These are phyloP conservation scores for Drosophila austrosaltans DNA, from an alignment of 2,888 invertebrate species.

Conservation along the genomic window DNA sequence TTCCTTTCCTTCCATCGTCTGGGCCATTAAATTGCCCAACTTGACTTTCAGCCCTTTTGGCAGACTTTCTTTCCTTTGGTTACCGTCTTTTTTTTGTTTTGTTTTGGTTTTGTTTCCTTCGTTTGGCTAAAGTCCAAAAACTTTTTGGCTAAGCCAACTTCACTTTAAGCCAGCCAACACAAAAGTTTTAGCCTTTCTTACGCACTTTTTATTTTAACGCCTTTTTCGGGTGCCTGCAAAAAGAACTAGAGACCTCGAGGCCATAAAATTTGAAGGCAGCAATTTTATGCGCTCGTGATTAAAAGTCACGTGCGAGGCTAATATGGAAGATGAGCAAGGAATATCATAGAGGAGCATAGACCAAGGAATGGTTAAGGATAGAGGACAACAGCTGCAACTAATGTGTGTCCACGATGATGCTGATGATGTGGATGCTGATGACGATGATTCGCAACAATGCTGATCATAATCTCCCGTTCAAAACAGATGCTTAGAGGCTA, in stretches of 20 bases:
- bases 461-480: conserved; percentile 61
- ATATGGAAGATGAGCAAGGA: conserved; percentile 24
- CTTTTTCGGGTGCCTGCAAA: conserved; percentile 29
- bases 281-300: conserved; percentile 78
- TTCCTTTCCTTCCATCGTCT: conserved; percentile 18
- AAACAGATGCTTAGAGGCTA: conserved; percentile 55
- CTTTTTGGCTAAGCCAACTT: conserved; percentile 56
- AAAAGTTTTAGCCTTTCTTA: conserved; percentile 45
- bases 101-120: not conserved
- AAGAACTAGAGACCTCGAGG: conserved; percentile 34
- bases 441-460: conserved; percentile 56
- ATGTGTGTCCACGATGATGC: conserved; percentile 47
- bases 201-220: conserved; percentile 40
- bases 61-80: conserved; percentile 37
- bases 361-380: too few relatives aligned
- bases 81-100: conserved; percentile 7
- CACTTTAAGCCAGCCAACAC: conserved; percentile 48
- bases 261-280: conserved; percentile 54
- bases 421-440: conserved; percentile 15
- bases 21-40: conserved; percentile 26
- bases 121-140: conserved; percentile 37
- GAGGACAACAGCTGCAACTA: conserved; percentile 57
- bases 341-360: too few relatives aligned
- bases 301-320: conserved; percentile 78
- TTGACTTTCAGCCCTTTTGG: conserved; percentile 30